Percentiles rank a stretch among this genome's conserved stretches.
phyloP scores from a whole-genome alignment of 2,888 invertebrate genomes.

The Torymus texanus region DNA sequence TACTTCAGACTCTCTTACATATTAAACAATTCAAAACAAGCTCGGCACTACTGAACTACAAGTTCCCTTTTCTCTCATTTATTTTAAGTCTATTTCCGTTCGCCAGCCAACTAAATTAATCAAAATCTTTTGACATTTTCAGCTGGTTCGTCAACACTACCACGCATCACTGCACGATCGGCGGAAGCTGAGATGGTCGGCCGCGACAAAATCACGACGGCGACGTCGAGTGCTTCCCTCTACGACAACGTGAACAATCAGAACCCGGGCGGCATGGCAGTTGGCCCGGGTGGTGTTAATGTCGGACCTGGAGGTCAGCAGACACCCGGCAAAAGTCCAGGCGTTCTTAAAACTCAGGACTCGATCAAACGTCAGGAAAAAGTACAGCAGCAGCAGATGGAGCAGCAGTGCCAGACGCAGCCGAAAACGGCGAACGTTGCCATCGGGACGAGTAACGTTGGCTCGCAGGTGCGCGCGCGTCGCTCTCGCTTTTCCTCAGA shows the following conservation, averaged over 20 bases:
- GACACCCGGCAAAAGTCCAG: slow-evolving; percentile 4
- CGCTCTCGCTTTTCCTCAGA: slow-evolving; percentile 4
- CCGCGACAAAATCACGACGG: slow-evolving; percentile 85
- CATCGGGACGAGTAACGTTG: slow-evolving; percentile 73
- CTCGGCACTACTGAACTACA: too few relatives aligned
- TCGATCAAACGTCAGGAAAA: slow-evolving; percentile 74
- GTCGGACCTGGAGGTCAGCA: slow-evolving; percentile 24
- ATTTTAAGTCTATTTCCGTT: too few relatives aligned
- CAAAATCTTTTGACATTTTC: slow-evolving; percentile 26
- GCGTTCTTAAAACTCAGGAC: slow-evolving; percentile 61
- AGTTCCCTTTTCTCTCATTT: too few relatives aligned
- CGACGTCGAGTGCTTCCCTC: slow-evolving; percentile 91
- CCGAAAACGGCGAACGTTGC: slow-evolving; percentile 72
- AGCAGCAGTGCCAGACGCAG: slow-evolving; percentile 74
- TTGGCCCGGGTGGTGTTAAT: slow-evolving; percentile 52
- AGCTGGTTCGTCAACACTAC: slow-evolving; percentile 89
- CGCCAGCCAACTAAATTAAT: too few relatives aligned
- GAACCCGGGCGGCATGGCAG: slow-evolving; percentile 53
- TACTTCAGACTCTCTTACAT: too few relatives aligned
- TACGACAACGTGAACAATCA: slow-evolving; percentile 86
- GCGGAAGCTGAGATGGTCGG: slow-evolving; percentile 80
- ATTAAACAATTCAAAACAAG: too few relatives aligned
- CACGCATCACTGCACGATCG: slow-evolving; percentile 84
- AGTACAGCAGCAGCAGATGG: slow-evolving; percentile 75
- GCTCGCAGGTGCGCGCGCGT: slow-evolving; percentile 77